Evolutionary conservation across 2,888 invertebrate species (phyloP).

Genomic region (Papilio demoleus): DNA sequence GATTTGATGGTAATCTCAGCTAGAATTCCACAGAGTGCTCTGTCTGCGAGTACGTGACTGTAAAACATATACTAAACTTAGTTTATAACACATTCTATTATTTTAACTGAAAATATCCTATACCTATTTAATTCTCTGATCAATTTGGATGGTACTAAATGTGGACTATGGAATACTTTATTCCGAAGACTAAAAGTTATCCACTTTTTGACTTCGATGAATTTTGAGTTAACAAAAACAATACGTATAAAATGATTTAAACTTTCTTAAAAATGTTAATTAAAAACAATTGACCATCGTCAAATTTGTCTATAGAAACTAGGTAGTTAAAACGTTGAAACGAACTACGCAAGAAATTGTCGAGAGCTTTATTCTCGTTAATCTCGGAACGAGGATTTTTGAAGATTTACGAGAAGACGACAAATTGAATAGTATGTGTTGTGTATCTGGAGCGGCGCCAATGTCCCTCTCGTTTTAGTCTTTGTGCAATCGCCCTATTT

Average conservation of each 20-base stretch:
- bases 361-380: constrained; percentile 42
- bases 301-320: not conserved
- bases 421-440: constrained; percentile 71
- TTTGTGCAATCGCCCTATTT: constrained; percentile 83
- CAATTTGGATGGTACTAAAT: too few relatives aligned
- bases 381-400: constrained; percentile 52
- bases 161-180: too few relatives aligned
- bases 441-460: constrained; percentile 74
- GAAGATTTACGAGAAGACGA: constrained; percentile 60
- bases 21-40: constrained; percentile 67
- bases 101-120: not conserved
- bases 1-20: constrained; percentile 61
- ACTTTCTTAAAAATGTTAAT: too few relatives aligned
- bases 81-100: not conserved
- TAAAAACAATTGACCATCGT: too few relatives aligned
- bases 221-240: too few relatives aligned
- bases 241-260: too few relatives aligned
- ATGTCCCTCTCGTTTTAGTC: constrained; percentile 72
- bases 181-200: too few relatives aligned
- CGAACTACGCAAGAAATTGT: not conserved
- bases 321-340: not conserved
- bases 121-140: too few relatives aligned
- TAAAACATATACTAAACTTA: constrained; percentile 24
- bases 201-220: too few relatives aligned
- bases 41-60: constrained; percentile 66